These are phyloP conservation scores for Smittia aterrima DNA, from an alignment of 2,888 invertebrate genomes.

Conservation along the genomic window DNA sequence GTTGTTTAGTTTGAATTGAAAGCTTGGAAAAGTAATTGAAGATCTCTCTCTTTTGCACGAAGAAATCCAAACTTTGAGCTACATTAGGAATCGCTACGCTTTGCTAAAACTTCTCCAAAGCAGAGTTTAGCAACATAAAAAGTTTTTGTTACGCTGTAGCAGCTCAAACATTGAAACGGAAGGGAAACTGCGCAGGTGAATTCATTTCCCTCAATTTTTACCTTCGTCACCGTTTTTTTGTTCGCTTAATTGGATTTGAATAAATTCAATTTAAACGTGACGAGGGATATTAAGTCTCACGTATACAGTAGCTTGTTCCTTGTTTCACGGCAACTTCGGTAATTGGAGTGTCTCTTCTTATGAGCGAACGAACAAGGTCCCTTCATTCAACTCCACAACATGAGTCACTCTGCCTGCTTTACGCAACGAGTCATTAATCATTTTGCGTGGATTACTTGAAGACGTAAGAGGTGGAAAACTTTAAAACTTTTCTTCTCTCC, in stretches of 20 bases:
- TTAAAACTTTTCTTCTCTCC: too few species aligned
- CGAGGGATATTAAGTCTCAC: constrained; percentile 14
- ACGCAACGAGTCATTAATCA: too few species aligned
- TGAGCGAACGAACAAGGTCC: too few species aligned
- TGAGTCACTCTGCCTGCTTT: too few species aligned
- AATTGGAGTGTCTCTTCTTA: neutral
- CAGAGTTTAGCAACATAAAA: too few species aligned
- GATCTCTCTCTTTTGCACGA: neutral
- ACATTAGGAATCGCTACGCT: too few species aligned
- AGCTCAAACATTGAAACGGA: neutral
- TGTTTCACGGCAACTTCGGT: neutral
- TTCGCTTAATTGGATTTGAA: constrained; percentile 37
- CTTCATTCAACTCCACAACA: too few species aligned
- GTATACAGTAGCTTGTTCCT: constrained; percentile 10
- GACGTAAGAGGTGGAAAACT: too few species aligned
- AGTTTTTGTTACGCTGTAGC: too few species aligned
- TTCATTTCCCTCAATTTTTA: constrained; percentile 10
- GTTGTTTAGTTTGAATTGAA: neutral
- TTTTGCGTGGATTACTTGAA: too few species aligned
- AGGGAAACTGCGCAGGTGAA: constrained; percentile 26
- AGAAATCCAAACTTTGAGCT: neutral
- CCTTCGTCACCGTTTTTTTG: constrained; percentile 10
- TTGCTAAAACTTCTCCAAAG: too few species aligned
- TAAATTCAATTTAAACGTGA: constrained; percentile 38
- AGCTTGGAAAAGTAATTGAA: constrained; percentile 30